Evolutionary conservation across 2,888 invertebrate species (phyloP).

Genomic region (Torymus auratus): DNA sequence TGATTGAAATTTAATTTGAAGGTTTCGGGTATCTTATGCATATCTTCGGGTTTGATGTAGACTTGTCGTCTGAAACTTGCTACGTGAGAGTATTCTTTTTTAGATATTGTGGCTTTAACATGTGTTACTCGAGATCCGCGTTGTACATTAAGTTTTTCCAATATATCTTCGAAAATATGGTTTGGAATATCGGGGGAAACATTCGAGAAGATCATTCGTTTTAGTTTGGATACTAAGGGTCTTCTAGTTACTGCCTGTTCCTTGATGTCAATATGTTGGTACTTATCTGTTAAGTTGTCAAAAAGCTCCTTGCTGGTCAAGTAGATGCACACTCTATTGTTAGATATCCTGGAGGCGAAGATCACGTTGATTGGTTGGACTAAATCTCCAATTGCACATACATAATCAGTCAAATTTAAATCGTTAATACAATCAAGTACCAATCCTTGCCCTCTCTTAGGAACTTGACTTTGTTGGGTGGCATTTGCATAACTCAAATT

Average conservation of each 20-base stretch:
- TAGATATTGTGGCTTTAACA: not conserved
- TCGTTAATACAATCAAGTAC: not conserved
- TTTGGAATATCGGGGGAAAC: slow-evolving; percentile 3
- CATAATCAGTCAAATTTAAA: not conserved
- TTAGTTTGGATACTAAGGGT: not conserved
- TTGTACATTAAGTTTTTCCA: not conserved
- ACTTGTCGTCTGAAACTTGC: slow-evolving; percentile 1
- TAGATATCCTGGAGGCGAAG: no score
- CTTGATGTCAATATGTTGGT: not conserved
- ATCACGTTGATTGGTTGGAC: not conserved
- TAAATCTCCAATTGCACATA: not conserved
- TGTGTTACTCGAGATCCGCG: not conserved
- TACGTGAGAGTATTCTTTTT: not conserved
- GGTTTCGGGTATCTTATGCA: not conserved
- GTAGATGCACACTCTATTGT: no score
- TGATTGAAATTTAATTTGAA: not conserved
- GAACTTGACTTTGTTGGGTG: not conserved
- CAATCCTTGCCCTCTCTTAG: not conserved
- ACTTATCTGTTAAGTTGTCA: not conserved
- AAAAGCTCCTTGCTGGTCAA: no score
- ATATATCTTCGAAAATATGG: not conserved
- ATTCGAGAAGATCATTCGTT: not conserved
- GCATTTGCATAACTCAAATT: not conserved
- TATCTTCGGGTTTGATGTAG: not conserved
- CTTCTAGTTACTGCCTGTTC: not conserved